phyloP scores from a whole-genome alignment of 2,888 invertebrate species.

The Agrochola lychnidis region DNA sequence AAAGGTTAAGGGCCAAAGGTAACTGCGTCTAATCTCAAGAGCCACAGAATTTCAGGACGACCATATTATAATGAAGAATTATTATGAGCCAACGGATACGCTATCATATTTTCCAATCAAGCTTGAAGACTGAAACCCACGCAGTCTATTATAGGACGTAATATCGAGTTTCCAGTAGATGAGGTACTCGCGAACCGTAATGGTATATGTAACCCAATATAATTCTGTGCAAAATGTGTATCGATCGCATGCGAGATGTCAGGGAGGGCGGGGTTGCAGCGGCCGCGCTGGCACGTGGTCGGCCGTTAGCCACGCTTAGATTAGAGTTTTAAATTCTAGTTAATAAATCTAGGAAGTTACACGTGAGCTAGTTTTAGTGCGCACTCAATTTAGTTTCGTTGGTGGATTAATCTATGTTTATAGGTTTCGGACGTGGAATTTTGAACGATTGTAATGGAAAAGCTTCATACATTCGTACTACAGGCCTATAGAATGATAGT shows the following conservation, averaged over 20 bases:
- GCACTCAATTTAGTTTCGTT: slow-evolving; percentile 49
- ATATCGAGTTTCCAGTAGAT: slow-evolving; percentile 66
- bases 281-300: slow-evolving; percentile 49
- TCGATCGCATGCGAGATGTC: slow-evolving; percentile 63
- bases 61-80: slow-evolving; percentile 44
- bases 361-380: slow-evolving; percentile 53
- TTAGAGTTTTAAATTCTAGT: slow-evolving; percentile 55
- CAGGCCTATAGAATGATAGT: background rate
- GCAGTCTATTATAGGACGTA: slow-evolving; percentile 59
- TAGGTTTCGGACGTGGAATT: slow-evolving; percentile 11
- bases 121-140: slow-evolving; percentile 62
- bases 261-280: slow-evolving; percentile 57
- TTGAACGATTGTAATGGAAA: slow-evolving; percentile 6
- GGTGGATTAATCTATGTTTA: slow-evolving; percentile 34
- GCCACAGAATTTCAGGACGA: slow-evolving; percentile 23
- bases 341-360: slow-evolving; percentile 59
- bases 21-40: slow-evolving; percentile 25
- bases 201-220: slow-evolving; percentile 61
- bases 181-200: slow-evolving; percentile 52
- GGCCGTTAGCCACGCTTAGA: slow-evolving; percentile 43
- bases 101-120: slow-evolving; percentile 64
- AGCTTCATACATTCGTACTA: background rate
- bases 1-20: slow-evolving; percentile 26
- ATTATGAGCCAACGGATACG: slow-evolving; percentile 46
- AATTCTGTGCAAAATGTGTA: slow-evolving; percentile 67